Evolutionary conservation across 1,140 invertebrate species (phyloP).

Genomic region (Drosophila seguyi): DNA sequence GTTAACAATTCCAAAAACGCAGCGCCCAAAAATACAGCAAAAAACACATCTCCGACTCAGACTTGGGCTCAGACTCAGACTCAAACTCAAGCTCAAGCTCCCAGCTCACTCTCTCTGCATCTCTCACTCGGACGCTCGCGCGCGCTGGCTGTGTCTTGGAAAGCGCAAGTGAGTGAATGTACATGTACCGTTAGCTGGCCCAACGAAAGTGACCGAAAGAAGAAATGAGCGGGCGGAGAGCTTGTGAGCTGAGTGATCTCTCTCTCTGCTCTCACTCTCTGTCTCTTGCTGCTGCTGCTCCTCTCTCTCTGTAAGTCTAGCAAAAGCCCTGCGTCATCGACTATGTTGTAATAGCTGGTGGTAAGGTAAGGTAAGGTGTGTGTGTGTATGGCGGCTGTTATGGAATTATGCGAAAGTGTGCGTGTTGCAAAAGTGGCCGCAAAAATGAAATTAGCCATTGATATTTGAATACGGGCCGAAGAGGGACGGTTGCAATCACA

Average conservation of each 20-base stretch:
- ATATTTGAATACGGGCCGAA: conserved; percentile 53
- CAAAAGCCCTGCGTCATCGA: conserved; percentile 77
- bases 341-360: conserved; percentile 73
- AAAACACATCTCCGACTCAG: conserved; percentile 9
- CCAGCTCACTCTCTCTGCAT: background rate
- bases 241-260: background rate
- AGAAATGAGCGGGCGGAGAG: conserved; percentile 19
- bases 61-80: background rate
- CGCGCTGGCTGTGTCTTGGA: background rate
- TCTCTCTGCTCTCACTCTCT: background rate
- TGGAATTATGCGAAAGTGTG: conserved; percentile 56
- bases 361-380: conserved; percentile 28
- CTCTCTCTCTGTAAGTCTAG: conserved; percentile 10
- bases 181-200: conserved; percentile 52
- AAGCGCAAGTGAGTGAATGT: conserved; percentile 71
- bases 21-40: conserved; percentile 62
- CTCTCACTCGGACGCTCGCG: background rate
- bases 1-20: conserved; percentile 82
- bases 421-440: conserved; percentile 74
- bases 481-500: conserved; percentile 44
- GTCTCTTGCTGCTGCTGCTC: background rate
- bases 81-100: background rate
- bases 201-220: conserved; percentile 55
- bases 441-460: conserved; percentile 70
- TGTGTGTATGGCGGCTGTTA: conserved; percentile 31